Base-by-base conservation (phyloP, 2,888 invertebrate species). In the Mesorhabditis sp. region DNA sequence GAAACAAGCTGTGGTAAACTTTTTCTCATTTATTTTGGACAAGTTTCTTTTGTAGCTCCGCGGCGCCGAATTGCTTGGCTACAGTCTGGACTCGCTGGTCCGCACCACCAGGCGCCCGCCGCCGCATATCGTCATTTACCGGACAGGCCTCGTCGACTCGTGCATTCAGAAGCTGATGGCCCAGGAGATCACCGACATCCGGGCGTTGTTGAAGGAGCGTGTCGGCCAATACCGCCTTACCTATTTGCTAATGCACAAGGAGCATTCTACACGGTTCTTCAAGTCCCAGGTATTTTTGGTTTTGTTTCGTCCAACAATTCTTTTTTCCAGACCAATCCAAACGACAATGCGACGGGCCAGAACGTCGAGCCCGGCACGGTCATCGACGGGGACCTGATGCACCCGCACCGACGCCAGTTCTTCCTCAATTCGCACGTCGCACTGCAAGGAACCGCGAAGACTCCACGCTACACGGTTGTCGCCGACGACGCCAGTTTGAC, bases 391-490 rank as follows among this genome's bases (percentile, higher is more conserved):
- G 62, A 65, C 4, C 67, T 81, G 6, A 76, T 76, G 2, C 77
- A 81, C 69, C 81, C 83, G 2, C 63, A 72, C 4, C 78, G 65
- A 75, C 76, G 76, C 50, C 80, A 83, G 70, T 83, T 83, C 73
- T 83, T 72, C 74, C 71, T 83, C 62, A 82, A 80, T 67, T 74
- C 78, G 4, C 83, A 84, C 72, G 71, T 71, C 43, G 82, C 84
- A n/a, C 74, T 83, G 4, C 83, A 84, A 75, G 85, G 85, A 15
- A 77, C 80, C 4, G 83, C 83, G 5, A 76, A 74, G 45, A 79
- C 80, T 6, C 83, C 84, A 7, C 71, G 78, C 1, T 85, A 85
- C 73, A 81, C 82, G 0, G 76, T 85, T 2, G 65, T 85, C 43
- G 62, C 68, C 41, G 79, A 83, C 62, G 83, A 85, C 43, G 66